phyloP scores from a whole-genome alignment of 2,888 invertebrate genomes.

The Lasioglossum calceatum region DNA sequence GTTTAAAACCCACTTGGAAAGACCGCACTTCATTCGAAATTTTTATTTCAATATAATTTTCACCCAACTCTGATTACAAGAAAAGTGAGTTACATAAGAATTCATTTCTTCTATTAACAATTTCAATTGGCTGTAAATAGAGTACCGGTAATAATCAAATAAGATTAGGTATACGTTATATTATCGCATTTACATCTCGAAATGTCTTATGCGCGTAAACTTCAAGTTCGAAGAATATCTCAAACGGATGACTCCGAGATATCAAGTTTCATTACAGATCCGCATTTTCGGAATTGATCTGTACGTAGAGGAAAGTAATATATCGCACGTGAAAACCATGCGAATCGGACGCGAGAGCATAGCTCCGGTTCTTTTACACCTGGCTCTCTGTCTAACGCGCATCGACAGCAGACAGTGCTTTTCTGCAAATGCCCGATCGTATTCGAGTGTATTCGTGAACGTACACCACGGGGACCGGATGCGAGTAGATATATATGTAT shows the following conservation, averaged over 20 bases:
- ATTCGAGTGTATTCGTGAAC: constrained; percentile 55
- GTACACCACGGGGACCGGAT: constrained; percentile 50
- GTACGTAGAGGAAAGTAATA: not conserved
- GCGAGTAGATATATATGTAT: constrained; percentile 32
- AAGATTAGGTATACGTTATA: not conserved
- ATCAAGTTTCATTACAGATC: not conserved
- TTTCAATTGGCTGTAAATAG: not conserved
- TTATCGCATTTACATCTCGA: not conserved
- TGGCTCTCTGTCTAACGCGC: constrained; percentile 31
- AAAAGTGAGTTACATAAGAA: not conserved
- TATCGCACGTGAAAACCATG: constrained; percentile 14
- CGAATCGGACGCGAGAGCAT: constrained; percentile 23
- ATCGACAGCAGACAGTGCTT: constrained; percentile 26
- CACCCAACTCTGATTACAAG: not conserved
- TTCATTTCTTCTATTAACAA: not conserved
- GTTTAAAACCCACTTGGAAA: too few relatives aligned
- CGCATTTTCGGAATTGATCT: not conserved
- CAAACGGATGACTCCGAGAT: not conserved
- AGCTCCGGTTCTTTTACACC: constrained; percentile 35
- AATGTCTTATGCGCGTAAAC: not conserved
- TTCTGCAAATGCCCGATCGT: constrained; percentile 28
- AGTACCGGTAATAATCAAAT: not conserved
- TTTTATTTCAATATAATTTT: too few relatives aligned
- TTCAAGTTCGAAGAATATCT: not conserved
- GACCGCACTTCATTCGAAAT: too few relatives aligned